Evolutionary conservation across 2,113 vertebrate genomes (phyloP).

Genomic region (Hystrix cristata): DNA sequence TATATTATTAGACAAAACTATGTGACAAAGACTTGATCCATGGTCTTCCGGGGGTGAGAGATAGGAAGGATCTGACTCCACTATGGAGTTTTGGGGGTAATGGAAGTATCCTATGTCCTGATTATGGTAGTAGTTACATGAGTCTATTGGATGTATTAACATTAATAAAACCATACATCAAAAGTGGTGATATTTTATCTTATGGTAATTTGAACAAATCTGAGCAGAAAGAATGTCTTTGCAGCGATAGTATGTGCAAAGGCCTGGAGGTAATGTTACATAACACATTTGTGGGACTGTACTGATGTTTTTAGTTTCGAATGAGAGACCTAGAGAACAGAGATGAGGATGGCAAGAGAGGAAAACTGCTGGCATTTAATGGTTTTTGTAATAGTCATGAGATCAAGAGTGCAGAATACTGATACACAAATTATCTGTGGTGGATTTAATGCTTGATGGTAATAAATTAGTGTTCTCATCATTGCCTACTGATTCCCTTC

Average conservation of each 20-base stretch:
- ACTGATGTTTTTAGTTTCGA: not conserved
- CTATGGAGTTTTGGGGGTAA: not conserved
- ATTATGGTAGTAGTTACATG: not conserved
- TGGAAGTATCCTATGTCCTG: not conserved
- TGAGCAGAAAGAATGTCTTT: not conserved
- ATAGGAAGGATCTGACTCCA: not conserved
- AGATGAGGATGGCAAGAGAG: not conserved
- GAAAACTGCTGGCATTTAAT: not conserved
- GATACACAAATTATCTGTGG: not conserved
- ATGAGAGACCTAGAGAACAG: not conserved
- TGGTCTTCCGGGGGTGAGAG: not conserved
- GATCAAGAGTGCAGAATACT: not conserved
- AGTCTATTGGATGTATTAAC: not conserved
- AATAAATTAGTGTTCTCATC: slow-evolving; percentile 1
- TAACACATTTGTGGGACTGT: not conserved
- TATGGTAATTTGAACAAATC: not conserved
- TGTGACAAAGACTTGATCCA: not conserved
- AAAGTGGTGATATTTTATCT: not conserved
- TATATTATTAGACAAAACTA: not conserved
- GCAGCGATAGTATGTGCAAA: not conserved
- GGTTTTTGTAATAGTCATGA: not conserved
- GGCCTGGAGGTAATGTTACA: not conserved
- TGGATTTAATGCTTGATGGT: not conserved
- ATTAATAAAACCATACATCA: not conserved
- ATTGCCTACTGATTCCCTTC: not conserved